Evolutionary conservation across 2,888 invertebrate species (phyloP).

Genomic region (Melieria picta): DNA sequence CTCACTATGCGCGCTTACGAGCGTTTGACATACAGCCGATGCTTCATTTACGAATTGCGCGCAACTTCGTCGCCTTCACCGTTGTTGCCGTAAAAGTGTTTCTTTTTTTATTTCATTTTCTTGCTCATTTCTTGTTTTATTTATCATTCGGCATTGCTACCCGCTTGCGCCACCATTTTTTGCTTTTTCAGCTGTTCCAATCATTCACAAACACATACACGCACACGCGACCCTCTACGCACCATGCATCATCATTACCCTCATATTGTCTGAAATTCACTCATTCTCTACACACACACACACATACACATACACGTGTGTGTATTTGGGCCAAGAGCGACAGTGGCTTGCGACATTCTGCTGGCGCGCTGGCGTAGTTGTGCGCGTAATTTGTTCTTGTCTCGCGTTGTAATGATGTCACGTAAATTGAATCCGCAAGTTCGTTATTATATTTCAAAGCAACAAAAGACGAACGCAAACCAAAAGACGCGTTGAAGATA

Average conservation of each 20-base stretch:
- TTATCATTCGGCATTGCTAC: slow-evolving; percentile 43
- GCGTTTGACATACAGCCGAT: no score
- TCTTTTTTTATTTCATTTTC: slow-evolving; percentile 8
- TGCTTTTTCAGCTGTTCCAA: not conserved
- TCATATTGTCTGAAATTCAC: not conserved
- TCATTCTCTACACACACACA: slow-evolving; percentile 7
- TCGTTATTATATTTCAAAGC: slow-evolving; percentile 30
- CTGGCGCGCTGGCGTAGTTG: slow-evolving; percentile 10
- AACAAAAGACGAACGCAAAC: no score
- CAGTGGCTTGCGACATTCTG: not conserved
- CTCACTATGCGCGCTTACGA: no score
- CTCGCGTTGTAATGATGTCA: slow-evolving; percentile 59
- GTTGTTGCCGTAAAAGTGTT: not conserved
- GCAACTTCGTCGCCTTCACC: not conserved
- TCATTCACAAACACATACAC: not conserved
- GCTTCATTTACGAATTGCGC: no score
- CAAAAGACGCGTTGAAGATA: no score
- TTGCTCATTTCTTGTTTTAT: slow-evolving; percentile 38
- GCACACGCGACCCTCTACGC: not conserved
- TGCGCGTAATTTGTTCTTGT: slow-evolving; percentile 58
- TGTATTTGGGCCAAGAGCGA: not conserved
- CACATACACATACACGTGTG: slow-evolving; percentile 25
- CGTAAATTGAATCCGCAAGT: slow-evolving; percentile 58
- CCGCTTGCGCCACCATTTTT: slow-evolving; percentile 21
- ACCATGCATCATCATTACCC: not conserved